These are phyloP conservation scores for Papilio helenus DNA, from an alignment of 1,140 invertebrate genomes.

Conservation along the genomic window DNA sequence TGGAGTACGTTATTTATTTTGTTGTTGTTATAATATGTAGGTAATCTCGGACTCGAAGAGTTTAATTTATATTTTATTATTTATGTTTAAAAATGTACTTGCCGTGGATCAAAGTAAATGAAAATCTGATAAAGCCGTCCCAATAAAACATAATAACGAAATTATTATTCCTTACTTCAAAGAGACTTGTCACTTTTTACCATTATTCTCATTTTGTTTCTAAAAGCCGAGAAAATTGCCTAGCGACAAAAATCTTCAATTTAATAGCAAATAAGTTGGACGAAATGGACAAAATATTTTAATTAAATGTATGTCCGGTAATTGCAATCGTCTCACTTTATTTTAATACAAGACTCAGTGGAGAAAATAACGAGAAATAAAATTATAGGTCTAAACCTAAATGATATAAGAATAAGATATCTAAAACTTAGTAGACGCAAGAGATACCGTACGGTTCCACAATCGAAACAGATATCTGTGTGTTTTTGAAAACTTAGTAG, in stretches of 20 bases:
- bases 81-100: not conserved
- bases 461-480: not conserved
- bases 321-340: not conserved
- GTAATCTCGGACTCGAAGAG: too few species aligned
- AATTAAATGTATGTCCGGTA: not conserved
- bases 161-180: constrained; percentile 16
- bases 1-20: too few species aligned
- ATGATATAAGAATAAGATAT: too few species aligned
- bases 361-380: not conserved
- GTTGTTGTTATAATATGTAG: too few species aligned
- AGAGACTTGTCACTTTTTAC: not conserved
- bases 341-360: not conserved
- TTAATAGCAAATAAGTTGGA: not conserved
- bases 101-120: constrained; percentile 8
- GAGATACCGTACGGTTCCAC: not conserved
- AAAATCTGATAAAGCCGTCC: not conserved
- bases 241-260: not conserved
- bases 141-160: constrained; percentile 17
- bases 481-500: not conserved
- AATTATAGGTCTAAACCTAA: too few species aligned
- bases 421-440: too few species aligned
- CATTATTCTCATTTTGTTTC: constrained; percentile 9
- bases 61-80: not conserved
- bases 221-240: not conserved
- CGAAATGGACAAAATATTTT: not conserved